Base-by-base conservation (phyloP, 2,888 invertebrate genomes). In the Imbricaverruca yamaguchii region DNA sequence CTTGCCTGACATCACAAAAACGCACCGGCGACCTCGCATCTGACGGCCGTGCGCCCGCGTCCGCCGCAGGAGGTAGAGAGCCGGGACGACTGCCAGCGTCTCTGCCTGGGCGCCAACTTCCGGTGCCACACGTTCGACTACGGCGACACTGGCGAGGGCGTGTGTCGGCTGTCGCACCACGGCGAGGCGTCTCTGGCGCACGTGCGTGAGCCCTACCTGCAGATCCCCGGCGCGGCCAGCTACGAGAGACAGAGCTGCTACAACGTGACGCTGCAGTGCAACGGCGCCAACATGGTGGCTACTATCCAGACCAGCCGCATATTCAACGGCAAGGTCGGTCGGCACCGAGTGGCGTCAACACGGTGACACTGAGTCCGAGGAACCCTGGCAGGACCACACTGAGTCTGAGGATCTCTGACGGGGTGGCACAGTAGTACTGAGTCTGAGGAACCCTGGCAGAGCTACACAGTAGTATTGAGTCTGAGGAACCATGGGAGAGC, bases 191-290 rank as follows among this genome's bases (percentile, higher is more conserved):
- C 88, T 9, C 85, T 87, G 81, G 84, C 86, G 56, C 86, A 87
- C 81, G 86, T 87, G 78, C 85, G 87, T 83, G 87, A 87, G 82
- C 87, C 88, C 8, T 88, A 88, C 84, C 84, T 87, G 79, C 85
- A 86, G 67, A 86, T 87, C 80, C 85, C 85, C 59, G 86, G 86
- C 25, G 86, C 87, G 65, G 85, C 86, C 21, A 87, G 88, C 6
- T 87, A 87, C 83, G 88, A 89, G 83, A 85, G 88, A 80, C 86
- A 87, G 53, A 86, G 88, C 15, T 89, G 89, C 84, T 89, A 88
- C 85, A 87, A 88, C 83, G 86, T 87, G 18, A 86, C 86, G 11
- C 85, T 89, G 57, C 87, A 88, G 82, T 89, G 88, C 83, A 85
- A 87, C 39, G 86, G 88, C 12, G 85, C 86, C 39, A 87, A 88